Conservation (phyloP, 2,888 invertebrate species). For the Maniola hyperantus region DNA sequence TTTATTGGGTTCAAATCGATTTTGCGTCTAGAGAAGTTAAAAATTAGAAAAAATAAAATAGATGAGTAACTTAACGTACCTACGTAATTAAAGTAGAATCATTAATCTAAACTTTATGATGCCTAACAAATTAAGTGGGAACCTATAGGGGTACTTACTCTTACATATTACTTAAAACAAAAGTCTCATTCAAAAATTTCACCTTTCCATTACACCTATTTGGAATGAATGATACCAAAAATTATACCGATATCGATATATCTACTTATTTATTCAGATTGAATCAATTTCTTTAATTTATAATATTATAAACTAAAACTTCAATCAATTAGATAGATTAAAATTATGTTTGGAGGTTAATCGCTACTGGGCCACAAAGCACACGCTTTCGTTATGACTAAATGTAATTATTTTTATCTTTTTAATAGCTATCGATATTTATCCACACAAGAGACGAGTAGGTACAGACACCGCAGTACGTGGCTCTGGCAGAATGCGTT, state of each 20-base stretch:
- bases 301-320: neutral
- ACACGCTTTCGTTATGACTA: slow-evolving; percentile 29
- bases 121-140: neutral
- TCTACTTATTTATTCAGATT: too few species aligned
- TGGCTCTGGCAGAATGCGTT: slow-evolving; percentile 55
- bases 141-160: too few species aligned
- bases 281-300: neutral
- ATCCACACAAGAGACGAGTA: slow-evolving; percentile 34
- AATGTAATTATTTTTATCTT: slow-evolving; percentile 41
- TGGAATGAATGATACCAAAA: too few species aligned
- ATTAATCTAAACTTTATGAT: neutral
- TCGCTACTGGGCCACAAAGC: slow-evolving; percentile 7
- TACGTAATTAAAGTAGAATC: neutral
- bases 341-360: neutral
- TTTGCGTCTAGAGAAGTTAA: too few species aligned
- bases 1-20: neutral
- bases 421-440: slow-evolving; percentile 41
- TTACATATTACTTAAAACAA: neutral
- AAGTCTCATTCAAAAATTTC: neutral
- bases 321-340: neutral
- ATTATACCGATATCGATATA: too few species aligned
- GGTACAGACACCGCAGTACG: slow-evolving; percentile 41
- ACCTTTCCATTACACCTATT: neutral
- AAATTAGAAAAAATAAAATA: too few species aligned
- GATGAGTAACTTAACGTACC: too few species aligned